Conservation (phyloP, 2,888 invertebrate genomes). For the Dicranocentrus wangi region DNA sequence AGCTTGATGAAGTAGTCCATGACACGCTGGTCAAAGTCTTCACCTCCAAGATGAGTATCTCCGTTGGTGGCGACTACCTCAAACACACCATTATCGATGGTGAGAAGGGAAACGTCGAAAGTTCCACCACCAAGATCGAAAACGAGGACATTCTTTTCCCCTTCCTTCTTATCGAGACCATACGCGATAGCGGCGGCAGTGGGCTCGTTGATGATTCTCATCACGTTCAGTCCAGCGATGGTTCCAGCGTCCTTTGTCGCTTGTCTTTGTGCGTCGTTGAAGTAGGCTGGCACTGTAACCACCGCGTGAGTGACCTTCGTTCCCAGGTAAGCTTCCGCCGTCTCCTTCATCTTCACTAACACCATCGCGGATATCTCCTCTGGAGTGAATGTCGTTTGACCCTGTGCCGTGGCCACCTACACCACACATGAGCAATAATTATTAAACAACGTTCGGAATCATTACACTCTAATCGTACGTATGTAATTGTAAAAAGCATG, state of each 20-base stretch:
- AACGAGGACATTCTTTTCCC: constrained; percentile 77
- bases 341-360: constrained; percentile 92
- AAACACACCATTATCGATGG: constrained; percentile 79
- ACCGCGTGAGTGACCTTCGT: constrained; percentile 85
- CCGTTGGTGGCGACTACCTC: constrained; percentile 82
- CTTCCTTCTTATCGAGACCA: constrained; percentile 79
- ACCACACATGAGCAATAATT: no score
- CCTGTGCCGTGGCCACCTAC: no score
- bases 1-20: constrained; percentile 66
- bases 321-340: constrained; percentile 90
- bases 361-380: no score
- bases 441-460: no score
- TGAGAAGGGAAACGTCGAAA: constrained; percentile 79
- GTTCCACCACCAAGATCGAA: constrained; percentile 79
- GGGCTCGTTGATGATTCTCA: constrained; percentile 92
- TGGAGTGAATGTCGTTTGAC: no score
- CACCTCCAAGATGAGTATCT: no score
- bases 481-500: constrained; percentile 78
- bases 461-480: no score
- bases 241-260: constrained; percentile 88
- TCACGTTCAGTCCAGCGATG: constrained; percentile 87
- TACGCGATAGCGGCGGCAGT: constrained; percentile 90
- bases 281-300: constrained; percentile 87
- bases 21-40: no score
- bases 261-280: constrained; percentile 81